phyloP scores from a whole-genome alignment of 2,113 vertebrate genomes.

The Echinops telfairi region DNA sequence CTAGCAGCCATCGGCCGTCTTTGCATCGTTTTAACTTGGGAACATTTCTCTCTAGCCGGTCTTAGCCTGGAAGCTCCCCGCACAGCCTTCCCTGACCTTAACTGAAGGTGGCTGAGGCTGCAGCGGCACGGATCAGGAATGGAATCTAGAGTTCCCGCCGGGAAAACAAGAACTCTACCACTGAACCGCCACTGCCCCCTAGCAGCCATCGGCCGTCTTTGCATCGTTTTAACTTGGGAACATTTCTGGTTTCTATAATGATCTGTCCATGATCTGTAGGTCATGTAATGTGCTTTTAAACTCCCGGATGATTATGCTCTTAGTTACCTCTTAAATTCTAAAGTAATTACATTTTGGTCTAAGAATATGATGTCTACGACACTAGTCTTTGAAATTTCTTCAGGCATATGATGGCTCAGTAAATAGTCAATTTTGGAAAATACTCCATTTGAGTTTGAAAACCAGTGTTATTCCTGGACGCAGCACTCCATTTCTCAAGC shows the following conservation, averaged over 20 bases:
- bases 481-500: not conserved
- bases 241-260: not conserved
- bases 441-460: not conserved
- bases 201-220: not conserved
- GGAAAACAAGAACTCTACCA: not conserved
- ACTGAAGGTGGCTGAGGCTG: too few relatives aligned
- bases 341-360: not conserved
- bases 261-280: not conserved
- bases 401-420: not conserved
- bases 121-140: too few relatives aligned
- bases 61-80: too few relatives aligned
- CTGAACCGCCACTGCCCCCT: not conserved
- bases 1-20: not conserved
- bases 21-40: not conserved
- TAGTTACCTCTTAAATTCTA: not conserved
- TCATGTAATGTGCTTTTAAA: not conserved
- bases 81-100: too few relatives aligned
- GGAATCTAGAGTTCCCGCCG: not conserved
- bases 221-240: not conserved
- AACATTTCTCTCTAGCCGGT: too few relatives aligned
- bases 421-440: not conserved
- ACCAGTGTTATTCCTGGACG: not conserved
- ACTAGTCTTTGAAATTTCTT: not conserved
- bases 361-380: not conserved
- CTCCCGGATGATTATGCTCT: not conserved